Base-by-base conservation (phyloP, 2,113 vertebrate genomes). In the Grus americana region DNA sequence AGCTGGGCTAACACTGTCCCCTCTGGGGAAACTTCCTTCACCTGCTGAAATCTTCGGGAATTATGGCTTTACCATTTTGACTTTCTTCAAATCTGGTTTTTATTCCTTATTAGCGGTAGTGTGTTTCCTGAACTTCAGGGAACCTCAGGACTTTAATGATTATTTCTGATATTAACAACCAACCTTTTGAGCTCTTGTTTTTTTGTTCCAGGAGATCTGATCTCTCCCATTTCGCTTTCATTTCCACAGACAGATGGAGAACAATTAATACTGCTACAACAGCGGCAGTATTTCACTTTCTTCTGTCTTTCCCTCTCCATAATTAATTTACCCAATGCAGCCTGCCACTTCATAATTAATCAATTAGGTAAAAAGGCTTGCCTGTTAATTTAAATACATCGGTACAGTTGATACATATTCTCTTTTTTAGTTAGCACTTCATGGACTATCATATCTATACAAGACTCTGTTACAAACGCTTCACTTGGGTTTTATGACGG, bases 321-420 rank as follows among this genome's bases (percentile, higher is more conserved):
- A 79, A 87, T 90, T 87, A 92, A 92, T 79, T 83, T n/a, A 44
- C 42, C 73, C 78, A 65, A 11, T 42, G 62, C 72, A 92, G 67
- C 47, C 62, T 87, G 38, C 52, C 74, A 47, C 18, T 79, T 73
- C 40, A 15, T 89, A 70, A 92, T 90, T 86, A 66, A 86, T 92
- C 76, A 86, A 61, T 79, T 59, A 94, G 67, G 86, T 55, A 46
- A 66, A 88, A 92, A 79, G 57, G 11, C 34, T 79, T 57, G 36
- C 34, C 50, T 57, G 21, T 42, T 92, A 55, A 74, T 40, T 79
- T 40, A 74, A 87, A 66, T 57, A 50, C 22, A 27, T 29, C 1
- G 4, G 55, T 62, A 40, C 55, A 65, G 57, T 79, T 61, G 50
- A 46, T 66, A 42, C 12, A 50, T 42, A 15, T 36, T 66, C 62